Evolutionary conservation across 1,140 invertebrate genomes (phyloP), one percentile per base, ranked within the genome.

Genomic region (Pentalonia nigronervosa): DNA sequence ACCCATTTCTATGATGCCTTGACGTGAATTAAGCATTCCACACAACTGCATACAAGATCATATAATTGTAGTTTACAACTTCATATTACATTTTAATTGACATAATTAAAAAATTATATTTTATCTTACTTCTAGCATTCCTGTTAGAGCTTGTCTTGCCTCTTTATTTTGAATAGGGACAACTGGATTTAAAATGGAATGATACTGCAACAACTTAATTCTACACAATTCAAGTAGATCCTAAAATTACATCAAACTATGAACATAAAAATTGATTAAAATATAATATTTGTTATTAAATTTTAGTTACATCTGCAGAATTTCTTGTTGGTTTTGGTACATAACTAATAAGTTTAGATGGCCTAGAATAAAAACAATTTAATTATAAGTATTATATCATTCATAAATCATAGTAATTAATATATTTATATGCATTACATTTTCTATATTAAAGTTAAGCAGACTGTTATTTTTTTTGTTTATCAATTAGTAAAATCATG

Each of bases 1-100:
- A 21, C 91, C 91, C 91, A 93, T 93, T 93, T 93, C 91, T 36
- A 93, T 93, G 20, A 93, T 45, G 0, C 91, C 91, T 36, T n/a
- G 25, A 14, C 48, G 91, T 25, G 48, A 21, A 56, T 30, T 84
- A 53, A 86, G 34, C 81, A 93, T 56, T 9, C 9, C 48, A 45
- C 91, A 86, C 30, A 93, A 56, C 91, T 93, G 47, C 25, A 76
- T 25, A 47, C 30, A 87, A 76, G 67, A 91, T 23, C 20, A 60
- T 36, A 25, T 48, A 41, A 56, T 87, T 87, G 6, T 48, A 87
- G 25, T 47, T 48, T n/a, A 17, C 9, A 87, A 48, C 25, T 45
- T 30, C 45, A 25, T 48, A 87, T 7, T n/a, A 87, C 48, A 87
- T 47, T 87, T 87, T 87, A 47, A 17, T 30, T 83, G 2, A 86